These are phyloP conservation scores for Rhopilema esculentum DNA, from an alignment of 30 jellyfish, hydroid and myxozoan genomes.

Conservation along the genomic window DNA sequence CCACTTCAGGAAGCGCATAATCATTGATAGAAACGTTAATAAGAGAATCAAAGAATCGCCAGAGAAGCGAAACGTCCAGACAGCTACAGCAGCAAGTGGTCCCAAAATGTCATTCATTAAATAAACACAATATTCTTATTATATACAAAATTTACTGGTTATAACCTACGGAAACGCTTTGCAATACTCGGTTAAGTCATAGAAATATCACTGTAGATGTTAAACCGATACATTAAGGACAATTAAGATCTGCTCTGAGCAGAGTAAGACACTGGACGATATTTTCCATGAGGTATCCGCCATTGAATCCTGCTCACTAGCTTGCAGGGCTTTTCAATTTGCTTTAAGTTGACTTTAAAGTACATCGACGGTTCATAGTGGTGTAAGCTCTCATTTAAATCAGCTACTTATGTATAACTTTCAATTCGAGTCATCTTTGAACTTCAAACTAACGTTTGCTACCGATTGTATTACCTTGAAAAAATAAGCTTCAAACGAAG, in stretches of 20 bases:
- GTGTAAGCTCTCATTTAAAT: background rate
- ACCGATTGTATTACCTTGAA: too few species aligned
- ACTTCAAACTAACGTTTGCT: too few species aligned
- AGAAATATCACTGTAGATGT: background rate
- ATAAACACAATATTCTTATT: background rate
- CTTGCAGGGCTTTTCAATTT: too few species aligned
- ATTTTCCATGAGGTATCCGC: background rate
- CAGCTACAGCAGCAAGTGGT: background rate
- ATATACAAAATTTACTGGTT: background rate
- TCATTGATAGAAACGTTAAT: too few species aligned
- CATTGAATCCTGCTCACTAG: background rate
- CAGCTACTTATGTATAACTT: background rate
- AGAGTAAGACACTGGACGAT: background rate
- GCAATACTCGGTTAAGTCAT: background rate
- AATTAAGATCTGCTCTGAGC: background rate
- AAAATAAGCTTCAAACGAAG: too few species aligned
- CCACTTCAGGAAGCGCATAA: too few species aligned
- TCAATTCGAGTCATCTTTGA: background rate
- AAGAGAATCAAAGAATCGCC: background rate
- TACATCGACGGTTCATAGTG: background rate
- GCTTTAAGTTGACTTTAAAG: background rate
- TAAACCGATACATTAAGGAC: background rate
- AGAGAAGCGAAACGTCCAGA: background rate
- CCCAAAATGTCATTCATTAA: slow-evolving; percentile 26
- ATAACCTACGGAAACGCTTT: background rate